Conservation (phyloP, 2,888 invertebrate genomes). For the Trachelus troglodyta region DNA sequence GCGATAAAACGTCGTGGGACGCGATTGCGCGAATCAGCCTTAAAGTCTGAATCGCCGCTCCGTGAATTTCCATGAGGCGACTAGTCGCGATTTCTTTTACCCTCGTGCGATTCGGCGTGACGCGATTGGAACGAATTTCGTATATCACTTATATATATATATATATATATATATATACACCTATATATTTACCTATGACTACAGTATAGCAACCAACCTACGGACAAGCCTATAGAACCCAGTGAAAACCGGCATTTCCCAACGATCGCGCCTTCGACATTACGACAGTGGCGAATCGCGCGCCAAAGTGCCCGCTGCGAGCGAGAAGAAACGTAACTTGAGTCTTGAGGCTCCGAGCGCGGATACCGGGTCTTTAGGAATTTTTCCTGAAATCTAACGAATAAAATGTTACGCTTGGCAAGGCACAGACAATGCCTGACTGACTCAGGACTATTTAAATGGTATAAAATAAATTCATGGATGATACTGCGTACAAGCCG, state of each 20-base stretch:
- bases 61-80: not conserved
- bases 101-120: not conserved
- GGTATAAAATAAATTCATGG: not conserved
- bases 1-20: not conserved
- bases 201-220: not conserved
- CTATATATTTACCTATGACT: not conserved
- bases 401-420: not conserved
- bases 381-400: not conserved
- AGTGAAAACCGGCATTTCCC: not conserved
- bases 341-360: not conserved
- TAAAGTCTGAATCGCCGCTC: not conserved
- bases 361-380: not conserved
- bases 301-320: not conserved
- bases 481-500: not conserved
- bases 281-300: not conserved
- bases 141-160: not conserved
- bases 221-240: not conserved
- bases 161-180: not conserved
- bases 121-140: not conserved
- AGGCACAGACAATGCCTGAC: not conserved
- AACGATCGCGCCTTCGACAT: not conserved
- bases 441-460: not conserved
- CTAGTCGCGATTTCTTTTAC: not conserved
- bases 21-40: not conserved
- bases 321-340: not conserved